Percentiles rank a stretch among this genome's conserved stretches.
phyloP scores from a whole-genome alignment of 30 jellyfish, hydroid and myxozoan genomes.

The Turritopsis rubra region DNA sequence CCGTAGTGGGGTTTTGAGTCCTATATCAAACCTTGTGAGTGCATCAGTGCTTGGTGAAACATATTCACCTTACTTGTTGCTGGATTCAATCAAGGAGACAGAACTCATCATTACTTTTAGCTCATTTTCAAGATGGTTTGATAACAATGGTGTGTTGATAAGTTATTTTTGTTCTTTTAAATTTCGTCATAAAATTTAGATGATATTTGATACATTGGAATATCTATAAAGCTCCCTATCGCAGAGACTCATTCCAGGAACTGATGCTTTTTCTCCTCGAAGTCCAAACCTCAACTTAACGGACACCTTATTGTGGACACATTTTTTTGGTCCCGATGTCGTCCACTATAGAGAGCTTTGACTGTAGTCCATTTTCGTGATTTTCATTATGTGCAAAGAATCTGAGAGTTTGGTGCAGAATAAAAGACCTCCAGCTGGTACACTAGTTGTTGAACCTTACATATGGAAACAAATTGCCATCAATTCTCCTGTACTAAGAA shows the following conservation, averaged over 20 bases:
- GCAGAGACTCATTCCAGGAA: no score
- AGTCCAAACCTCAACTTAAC: no score
- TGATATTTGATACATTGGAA: no score
- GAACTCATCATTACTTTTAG: slow-evolving; percentile 65
- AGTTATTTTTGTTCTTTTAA: not conserved
- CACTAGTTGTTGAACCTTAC: slow-evolving; percentile 59
- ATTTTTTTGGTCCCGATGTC: no score
- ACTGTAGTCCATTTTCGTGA: not conserved
- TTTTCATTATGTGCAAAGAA: not conserved
- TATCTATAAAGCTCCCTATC: no score
- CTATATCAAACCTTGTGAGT: slow-evolving; percentile 36
- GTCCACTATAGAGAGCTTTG: not conserved
- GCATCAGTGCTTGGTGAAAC: slow-evolving; percentile 20
- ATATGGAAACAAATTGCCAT: slow-evolving; percentile 68
- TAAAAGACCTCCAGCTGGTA: slow-evolving; percentile 46
- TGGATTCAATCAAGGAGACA: slow-evolving; percentile 63
- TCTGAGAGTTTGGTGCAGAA: slow-evolving; percentile 17
- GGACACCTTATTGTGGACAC: not conserved
- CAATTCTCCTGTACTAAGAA: slow-evolving; percentile 61
- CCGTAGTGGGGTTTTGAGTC: slow-evolving; percentile 39
- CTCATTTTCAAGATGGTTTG: slow-evolving; percentile 92
- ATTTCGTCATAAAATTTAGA: no score
- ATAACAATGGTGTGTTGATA: slow-evolving; percentile 23
- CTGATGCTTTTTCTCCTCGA: no score
- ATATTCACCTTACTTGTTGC: slow-evolving; percentile 62